Conservation (phyloP, 2,888 invertebrate species). For the Cheiracanthium punctorium region DNA sequence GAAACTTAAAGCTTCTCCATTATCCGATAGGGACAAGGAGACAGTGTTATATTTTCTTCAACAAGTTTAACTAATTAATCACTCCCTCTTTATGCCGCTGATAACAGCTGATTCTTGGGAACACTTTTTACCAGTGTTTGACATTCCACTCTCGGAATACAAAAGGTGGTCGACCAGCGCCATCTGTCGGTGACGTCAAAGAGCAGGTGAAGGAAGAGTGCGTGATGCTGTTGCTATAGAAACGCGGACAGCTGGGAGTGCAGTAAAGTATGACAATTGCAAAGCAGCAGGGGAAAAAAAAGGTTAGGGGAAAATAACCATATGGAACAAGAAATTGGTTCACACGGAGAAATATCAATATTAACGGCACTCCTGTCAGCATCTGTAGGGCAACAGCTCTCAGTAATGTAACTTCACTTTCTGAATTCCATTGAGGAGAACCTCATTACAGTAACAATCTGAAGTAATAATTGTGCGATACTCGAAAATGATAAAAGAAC, state of each 20-base stretch:
- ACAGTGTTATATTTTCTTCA: not conserved
- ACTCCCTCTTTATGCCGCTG: not conserved
- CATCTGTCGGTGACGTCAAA: slow-evolving; percentile 63
- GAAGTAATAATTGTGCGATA: no score
- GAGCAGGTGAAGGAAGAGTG: slow-evolving; percentile 27
- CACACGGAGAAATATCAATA: no score
- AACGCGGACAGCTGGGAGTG: slow-evolving; percentile 8
- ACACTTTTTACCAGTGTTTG: not conserved
- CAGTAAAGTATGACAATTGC: no score
- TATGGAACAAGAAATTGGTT: no score
- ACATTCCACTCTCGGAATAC: slow-evolving; percentile 11
- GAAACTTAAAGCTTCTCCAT: not conserved
- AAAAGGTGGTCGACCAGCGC: slow-evolving; percentile 55
- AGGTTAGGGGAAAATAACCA: no score
- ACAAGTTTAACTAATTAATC: not conserved
- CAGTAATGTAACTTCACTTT: no score
- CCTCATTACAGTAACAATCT: no score
- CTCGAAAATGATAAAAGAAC: no score
- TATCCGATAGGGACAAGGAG: not conserved
- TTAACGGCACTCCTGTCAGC: no score
- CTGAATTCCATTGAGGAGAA: no score
- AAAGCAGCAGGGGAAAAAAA: no score
- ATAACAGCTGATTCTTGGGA: slow-evolving; percentile 3
- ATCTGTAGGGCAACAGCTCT: no score
- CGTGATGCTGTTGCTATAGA: slow-evolving; percentile 29